A percentile compares a stretch with the other conserved stretches of the same genome.
phyloP scores from a whole-genome alignment of 1,140 invertebrate genomes.

The Agrypnia vestita region DNA sequence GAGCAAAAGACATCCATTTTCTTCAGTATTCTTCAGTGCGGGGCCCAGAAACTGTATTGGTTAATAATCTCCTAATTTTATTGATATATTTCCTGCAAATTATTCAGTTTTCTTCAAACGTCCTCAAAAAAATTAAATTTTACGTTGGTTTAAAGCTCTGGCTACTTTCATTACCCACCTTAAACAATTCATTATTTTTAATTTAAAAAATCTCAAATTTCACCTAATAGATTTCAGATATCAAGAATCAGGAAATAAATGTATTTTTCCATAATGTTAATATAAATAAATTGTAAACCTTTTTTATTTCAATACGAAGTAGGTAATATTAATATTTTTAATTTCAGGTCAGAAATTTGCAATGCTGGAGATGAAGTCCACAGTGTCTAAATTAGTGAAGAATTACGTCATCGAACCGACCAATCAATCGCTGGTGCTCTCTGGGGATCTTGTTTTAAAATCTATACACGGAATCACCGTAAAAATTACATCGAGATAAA shows the following conservation, averaged over 20 bases:
- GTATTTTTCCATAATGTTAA: background rate
- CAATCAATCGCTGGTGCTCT: conserved; percentile 45
- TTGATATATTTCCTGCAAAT: too few relatives aligned
- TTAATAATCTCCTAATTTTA: conserved; percentile 46
- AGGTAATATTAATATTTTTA: background rate
- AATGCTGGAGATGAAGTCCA: conserved; percentile 69
- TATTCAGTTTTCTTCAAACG: too few relatives aligned
- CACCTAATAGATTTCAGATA: background rate
- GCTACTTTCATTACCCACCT: too few relatives aligned
- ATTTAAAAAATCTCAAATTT: background rate
- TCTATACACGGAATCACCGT: conserved; percentile 63
- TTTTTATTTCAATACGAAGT: conserved; percentile 73
- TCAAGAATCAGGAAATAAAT: background rate
- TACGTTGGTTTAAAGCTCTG: too few relatives aligned
- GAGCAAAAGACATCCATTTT: conserved; percentile 71
- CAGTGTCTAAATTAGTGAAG: conserved; percentile 68
- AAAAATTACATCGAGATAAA: conserved; percentile 49
- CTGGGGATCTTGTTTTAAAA: conserved; percentile 61
- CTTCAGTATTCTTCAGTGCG: conserved; percentile 83
- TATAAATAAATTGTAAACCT: background rate
- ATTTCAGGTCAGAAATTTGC: conserved; percentile 71
- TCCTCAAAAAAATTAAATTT: too few relatives aligned
- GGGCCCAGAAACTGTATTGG: conserved; percentile 85
- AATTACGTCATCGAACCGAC: conserved; percentile 63
- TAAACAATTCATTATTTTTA: background rate